Evolutionary conservation across 2,797 vertebrate species (phyloP).

Genomic region (Oreonectes daqikongensis): DNA sequence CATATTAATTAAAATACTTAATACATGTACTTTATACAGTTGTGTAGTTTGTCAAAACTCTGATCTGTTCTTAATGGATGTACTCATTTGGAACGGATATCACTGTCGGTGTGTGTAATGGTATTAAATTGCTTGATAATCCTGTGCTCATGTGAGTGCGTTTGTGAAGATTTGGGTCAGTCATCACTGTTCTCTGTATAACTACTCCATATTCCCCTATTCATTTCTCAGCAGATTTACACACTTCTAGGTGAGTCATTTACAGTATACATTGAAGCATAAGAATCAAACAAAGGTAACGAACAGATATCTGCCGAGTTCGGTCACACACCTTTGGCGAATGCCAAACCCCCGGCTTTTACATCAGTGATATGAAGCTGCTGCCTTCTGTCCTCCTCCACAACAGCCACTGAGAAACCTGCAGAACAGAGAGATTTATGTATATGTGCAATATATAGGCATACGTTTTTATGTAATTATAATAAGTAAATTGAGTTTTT

Average conservation of each 20-base stretch:
- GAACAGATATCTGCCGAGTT: neutral
- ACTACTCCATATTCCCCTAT: conserved; percentile 27
- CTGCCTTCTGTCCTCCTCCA: conserved; percentile 87
- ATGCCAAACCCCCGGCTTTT: conserved; percentile 86
- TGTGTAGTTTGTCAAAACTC: conserved; percentile 12
- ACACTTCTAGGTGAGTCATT: conserved; percentile 13
- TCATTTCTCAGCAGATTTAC: conserved; percentile 47
- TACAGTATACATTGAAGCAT: neutral
- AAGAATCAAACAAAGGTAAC: neutral
- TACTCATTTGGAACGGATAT: conserved; percentile 41
- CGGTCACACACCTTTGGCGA: conserved; percentile 82
- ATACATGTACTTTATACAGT: neutral
- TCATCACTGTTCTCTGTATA: neutral
- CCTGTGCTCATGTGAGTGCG: conserved; percentile 48
- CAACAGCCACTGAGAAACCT: conserved; percentile 89
- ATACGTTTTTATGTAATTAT: neutral
- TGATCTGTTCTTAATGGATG: conserved; percentile 29
- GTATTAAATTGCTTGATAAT: conserved; percentile 51
- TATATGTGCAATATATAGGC: neutral
- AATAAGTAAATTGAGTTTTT: conserved; percentile 57
- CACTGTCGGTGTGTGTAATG: conserved; percentile 24
- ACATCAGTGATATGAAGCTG: conserved; percentile 87
- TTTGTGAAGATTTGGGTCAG: conserved; percentile 58
- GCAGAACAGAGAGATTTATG: conserved; percentile 22
- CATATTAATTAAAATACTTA: neutral